Evolutionary conservation across 2,113 vertebrate species (phyloP).

Genomic region (Chionomys nivalis): DNA sequence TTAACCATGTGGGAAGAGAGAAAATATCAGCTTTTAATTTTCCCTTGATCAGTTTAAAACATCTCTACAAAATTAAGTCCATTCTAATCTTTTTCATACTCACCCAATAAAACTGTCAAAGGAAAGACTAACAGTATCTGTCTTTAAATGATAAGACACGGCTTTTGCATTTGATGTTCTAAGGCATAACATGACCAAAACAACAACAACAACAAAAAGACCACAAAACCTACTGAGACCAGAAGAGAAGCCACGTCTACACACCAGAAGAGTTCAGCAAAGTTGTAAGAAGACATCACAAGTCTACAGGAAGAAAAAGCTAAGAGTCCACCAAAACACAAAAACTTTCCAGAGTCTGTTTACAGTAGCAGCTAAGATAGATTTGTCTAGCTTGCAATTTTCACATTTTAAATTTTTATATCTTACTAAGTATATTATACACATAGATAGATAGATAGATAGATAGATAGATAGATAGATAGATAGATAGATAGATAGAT

Average conservation of each 20-base stretch:
- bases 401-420: neutral
- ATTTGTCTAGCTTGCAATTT: neutral
- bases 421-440: constrained; percentile 4
- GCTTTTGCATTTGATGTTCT: neutral
- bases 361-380: neutral
- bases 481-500: too few species aligned
- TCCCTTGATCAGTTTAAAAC: neutral
- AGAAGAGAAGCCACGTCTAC: neutral
- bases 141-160: neutral
- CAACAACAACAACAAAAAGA: neutral
- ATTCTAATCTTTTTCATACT: constrained; percentile 11
- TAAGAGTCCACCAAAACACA: neutral
- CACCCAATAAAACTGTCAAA: neutral
- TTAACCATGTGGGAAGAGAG: neutral
- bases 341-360: constrained; percentile 25
- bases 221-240: neutral
- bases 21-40: constrained; percentile 59
- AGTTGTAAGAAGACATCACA: neutral
- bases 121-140: neutral
- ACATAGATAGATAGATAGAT: too few species aligned
- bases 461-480: too few species aligned
- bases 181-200: neutral
- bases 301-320: neutral
- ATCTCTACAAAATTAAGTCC: constrained; percentile 31
- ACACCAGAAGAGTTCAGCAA: constrained; percentile 2